phyloP scores from a whole-genome alignment of 35 echinoderm and acorn worm genomes.

The Ophioderma brevispina region DNA sequence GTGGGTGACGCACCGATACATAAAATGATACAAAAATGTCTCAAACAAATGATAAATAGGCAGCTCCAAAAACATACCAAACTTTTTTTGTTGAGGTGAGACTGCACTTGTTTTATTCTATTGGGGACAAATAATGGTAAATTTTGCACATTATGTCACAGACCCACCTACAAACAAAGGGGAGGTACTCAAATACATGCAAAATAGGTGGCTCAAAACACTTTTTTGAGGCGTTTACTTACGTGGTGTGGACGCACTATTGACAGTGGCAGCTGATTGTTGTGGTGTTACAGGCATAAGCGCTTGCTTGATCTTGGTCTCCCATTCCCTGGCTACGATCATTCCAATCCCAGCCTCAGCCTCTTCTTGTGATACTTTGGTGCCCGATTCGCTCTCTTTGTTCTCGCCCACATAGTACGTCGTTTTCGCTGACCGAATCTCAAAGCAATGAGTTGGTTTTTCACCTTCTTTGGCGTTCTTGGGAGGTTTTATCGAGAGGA shows the following conservation, averaged over 20 bases:
- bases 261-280: conserved; percentile 76
- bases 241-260: conserved; percentile 89
- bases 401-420: conserved; percentile 91
- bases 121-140: too few relatives aligned
- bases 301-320: conserved; percentile 86
- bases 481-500: conserved; percentile 72
- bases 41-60: too few relatives aligned
- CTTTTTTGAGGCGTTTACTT: too few relatives aligned
- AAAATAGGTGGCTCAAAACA: too few relatives aligned
- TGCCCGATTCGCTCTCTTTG: conserved; percentile 27
- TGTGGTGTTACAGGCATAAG: conserved; percentile 97
- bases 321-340: conserved; percentile 80
- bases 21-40: too few relatives aligned
- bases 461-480: conserved; percentile 17
- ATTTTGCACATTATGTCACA: too few relatives aligned
- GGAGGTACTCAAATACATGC: too few relatives aligned
- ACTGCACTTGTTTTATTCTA: too few relatives aligned
- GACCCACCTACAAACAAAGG: too few relatives aligned
- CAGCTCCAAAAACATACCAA: too few relatives aligned
- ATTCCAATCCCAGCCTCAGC: conserved; percentile 77
- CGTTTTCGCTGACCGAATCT: conserved; percentile 79
- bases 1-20: too few relatives aligned
- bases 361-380: conserved; percentile 54
- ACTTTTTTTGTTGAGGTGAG: too few relatives aligned
- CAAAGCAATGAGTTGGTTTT: conserved; percentile 83